Evolutionary conservation across 23 tunicate genomes (phyloP), one percentile per base, ranked within the genome.

Genomic region (Corella eumyota): DNA sequence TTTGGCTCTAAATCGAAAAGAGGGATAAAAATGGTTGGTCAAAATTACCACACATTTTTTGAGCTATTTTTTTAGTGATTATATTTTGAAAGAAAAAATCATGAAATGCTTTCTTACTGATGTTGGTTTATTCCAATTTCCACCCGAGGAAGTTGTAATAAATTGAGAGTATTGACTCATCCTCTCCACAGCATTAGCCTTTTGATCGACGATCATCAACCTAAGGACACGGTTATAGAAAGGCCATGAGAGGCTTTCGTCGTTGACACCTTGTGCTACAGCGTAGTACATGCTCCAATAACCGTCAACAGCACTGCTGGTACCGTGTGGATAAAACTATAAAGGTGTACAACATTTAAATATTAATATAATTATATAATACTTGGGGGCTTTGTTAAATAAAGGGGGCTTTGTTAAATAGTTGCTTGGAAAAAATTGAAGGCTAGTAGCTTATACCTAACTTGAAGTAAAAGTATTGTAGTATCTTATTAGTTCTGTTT

Each of bases 181-280:
- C 34, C 80, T 65, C 13, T 67, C 57, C 30, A 88, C 29, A 25
- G 77, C 76, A 36, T 88, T 72, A 27, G 73, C 48, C 5, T 55
- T 67, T 56, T 88, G 85, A 57, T 88, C 85, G 4, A 88, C 81
- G 6, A 88, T 71, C 31, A 61, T 22, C 72, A 88, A 38, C 21
- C 59, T 68, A 1, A 88, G 53, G 23, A 80, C 78, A 34, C 52
- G 71, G 55, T 88, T 56, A 51, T 70, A 57, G 57, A 78, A 88
- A 4, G 96, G 96, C 96, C 96, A 88, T 59, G 47, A 52, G 15
- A 88, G 53, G n/a, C 31, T 56, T 46, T 79, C 88, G 47, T 88
- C 88, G 48, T 88, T 79, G 23, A 38, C 71, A 17, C 96, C 96
- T 36, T 50, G 57, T 1, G 68, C 96, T 0, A 78, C 26, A 27